Conservation (phyloP, 2,888 invertebrate species). For the Unio pictorum region DNA sequence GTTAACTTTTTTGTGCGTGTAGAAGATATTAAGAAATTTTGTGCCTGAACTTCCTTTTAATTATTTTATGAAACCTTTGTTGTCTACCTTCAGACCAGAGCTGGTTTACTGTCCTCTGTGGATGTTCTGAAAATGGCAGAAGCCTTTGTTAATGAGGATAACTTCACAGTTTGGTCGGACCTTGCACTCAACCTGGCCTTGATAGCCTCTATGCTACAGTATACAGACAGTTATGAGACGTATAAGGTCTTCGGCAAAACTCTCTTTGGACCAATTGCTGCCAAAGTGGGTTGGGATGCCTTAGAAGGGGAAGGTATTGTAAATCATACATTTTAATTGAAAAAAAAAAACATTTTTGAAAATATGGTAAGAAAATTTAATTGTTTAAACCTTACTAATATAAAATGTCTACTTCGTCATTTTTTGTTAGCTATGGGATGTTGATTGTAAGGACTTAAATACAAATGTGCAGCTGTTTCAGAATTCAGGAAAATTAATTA, state of each 20-base stretch:
- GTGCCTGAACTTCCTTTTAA: too few relatives aligned
- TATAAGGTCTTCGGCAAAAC: slow-evolving; percentile 84
- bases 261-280: slow-evolving; percentile 82
- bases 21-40: neutral
- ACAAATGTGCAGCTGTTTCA: too few relatives aligned
- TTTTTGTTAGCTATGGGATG: too few relatives aligned
- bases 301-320: slow-evolving; percentile 82
- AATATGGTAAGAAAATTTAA: too few relatives aligned
- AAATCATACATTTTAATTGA: too few relatives aligned
- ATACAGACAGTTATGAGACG: slow-evolving; percentile 82
- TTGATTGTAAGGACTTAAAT: too few relatives aligned
- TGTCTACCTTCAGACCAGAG: slow-evolving; percentile 73
- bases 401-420: too few relatives aligned
- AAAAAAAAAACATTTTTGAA: too few relatives aligned
- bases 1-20: neutral
- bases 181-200: slow-evolving; percentile 80
- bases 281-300: slow-evolving; percentile 88
- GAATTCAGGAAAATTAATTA: too few relatives aligned
- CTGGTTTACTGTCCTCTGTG: slow-evolving; percentile 86
- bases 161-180: slow-evolving; percentile 93
- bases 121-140: slow-evolving; percentile 87
- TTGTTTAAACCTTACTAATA: too few relatives aligned
- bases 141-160: slow-evolving; percentile 87
- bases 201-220: slow-evolving; percentile 83
- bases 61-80: neutral